These are phyloP conservation scores for Blastobasis adustella DNA, from an alignment of 2,888 invertebrate species.

Conservation along the genomic window DNA sequence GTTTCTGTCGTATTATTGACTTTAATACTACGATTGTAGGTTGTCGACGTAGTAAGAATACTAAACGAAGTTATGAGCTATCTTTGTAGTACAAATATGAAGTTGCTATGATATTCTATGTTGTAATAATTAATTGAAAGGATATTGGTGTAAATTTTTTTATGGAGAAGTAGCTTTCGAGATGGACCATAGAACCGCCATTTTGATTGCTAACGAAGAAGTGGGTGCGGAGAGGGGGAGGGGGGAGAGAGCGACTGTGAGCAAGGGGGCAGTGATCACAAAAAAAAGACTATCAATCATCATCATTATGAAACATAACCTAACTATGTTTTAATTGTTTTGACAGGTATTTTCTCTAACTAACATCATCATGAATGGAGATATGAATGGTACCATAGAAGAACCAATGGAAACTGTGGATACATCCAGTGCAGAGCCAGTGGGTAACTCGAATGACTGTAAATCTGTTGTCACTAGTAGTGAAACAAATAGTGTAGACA, in stretches of 20 bases:
- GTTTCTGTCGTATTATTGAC: no score
- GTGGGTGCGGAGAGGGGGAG: conserved; percentile 33
- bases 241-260: conserved; percentile 35
- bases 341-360: conserved; percentile 44
- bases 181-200: conserved; percentile 62
- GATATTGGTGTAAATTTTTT: conserved; percentile 1
- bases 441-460: conserved; percentile 17
- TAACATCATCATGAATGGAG: conserved; percentile 53
- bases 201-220: conserved; percentile 66
- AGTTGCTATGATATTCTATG: no score
- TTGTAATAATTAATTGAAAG: no score
- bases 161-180: conserved; percentile 52
- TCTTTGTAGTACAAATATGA: no score
- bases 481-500: conserved; percentile 25
- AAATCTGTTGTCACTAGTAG: conserved; percentile 21
- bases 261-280: conserved; percentile 33
- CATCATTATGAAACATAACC: conserved; percentile 37
- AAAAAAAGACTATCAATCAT: conserved; percentile 54
- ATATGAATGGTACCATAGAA: conserved; percentile 53
- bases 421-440: no score
- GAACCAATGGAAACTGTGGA: conserved; percentile 32
- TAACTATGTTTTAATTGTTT: conserved; percentile 33
- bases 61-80: no score
- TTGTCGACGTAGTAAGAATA: no score
- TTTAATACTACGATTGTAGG: no score